A percentile compares a stretch with the other conserved stretches of the same genome.
phyloP scores from a whole-genome alignment of 2,888 invertebrate genomes.

The Melinaea marsaeus region DNA sequence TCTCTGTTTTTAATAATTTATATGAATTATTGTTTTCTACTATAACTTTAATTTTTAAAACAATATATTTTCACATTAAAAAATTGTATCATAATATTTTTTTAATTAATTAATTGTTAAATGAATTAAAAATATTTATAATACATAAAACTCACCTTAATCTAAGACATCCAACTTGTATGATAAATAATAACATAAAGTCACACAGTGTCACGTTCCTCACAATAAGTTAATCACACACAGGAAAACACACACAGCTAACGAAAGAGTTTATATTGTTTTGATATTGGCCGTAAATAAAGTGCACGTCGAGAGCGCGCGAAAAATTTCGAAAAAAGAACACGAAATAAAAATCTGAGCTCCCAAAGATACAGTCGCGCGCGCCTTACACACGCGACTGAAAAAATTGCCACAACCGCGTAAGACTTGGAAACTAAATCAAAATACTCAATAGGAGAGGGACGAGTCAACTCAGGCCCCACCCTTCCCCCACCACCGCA shows the following conservation, averaged over 20 bases:
- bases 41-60: too few relatives aligned
- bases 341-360: constrained; percentile 44
- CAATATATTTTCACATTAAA: not conserved
- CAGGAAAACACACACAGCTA: constrained; percentile 38
- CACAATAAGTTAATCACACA: constrained; percentile 45
- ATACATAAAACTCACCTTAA: constrained; percentile 57
- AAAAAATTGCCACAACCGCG: constrained; percentile 76
- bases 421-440: constrained; percentile 77
- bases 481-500: constrained; percentile 75
- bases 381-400: constrained; percentile 74
- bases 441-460: constrained; percentile 77
- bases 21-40: too few relatives aligned
- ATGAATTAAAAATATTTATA: constrained; percentile 17
- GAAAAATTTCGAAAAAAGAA: constrained; percentile 48
- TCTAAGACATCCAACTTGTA: constrained; percentile 64
- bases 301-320: constrained; percentile 42
- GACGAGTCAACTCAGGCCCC: constrained; percentile 72
- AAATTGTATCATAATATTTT: not conserved
- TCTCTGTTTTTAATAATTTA: too few relatives aligned
- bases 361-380: constrained; percentile 63
- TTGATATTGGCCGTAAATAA: constrained; percentile 46
- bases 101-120: constrained; percentile 15
- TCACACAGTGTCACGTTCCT: constrained; percentile 48
- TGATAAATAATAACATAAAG: constrained; percentile 38
- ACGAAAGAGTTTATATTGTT: constrained; percentile 46